A percentile compares a stretch with the other conserved stretches of the same genome.
Conservation (phyloP, 1,140 invertebrate genomes). For the Anoplolepis gracilipes region DNA sequence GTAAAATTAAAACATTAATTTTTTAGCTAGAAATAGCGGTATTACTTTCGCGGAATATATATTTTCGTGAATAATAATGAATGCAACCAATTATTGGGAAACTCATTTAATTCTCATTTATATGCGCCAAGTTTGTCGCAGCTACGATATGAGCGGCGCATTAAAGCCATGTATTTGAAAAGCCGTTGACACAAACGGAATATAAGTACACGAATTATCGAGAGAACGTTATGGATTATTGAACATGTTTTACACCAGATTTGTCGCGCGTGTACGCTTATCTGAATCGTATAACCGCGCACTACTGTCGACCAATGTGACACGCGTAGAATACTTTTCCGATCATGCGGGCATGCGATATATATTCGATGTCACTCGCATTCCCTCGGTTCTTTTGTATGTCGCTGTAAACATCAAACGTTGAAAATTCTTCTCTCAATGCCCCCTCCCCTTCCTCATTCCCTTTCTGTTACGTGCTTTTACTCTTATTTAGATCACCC, state of each 20-base stretch:
- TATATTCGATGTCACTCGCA: constrained; percentile 58
- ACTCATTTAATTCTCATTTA: constrained; percentile 58
- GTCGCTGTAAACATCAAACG: constrained; percentile 49
- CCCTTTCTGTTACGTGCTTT: background rate
- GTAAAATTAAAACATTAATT: constrained; percentile 3
- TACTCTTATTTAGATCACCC: constrained; percentile 40
- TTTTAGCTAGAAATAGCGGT: background rate
- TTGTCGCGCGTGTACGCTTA: constrained; percentile 42
- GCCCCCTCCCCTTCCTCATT: too few relatives aligned
- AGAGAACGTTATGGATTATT: constrained; percentile 48
- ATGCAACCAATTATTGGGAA: constrained; percentile 39
- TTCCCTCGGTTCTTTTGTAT: constrained; percentile 45
- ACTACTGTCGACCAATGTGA: constrained; percentile 33
- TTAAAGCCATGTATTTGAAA: constrained; percentile 40
- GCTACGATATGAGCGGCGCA: constrained; percentile 15
- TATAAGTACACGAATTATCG: constrained; percentile 50
- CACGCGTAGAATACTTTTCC: constrained; percentile 55
- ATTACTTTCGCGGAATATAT: constrained; percentile 9
- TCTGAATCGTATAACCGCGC: constrained; percentile 47
- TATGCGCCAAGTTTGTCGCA: constrained; percentile 23
- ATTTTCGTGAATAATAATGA: constrained; percentile 39
- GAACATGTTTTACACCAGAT: constrained; percentile 54
- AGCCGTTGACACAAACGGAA: constrained; percentile 31
- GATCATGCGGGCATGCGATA: constrained; percentile 62
- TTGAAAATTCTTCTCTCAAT: constrained; percentile 22